Percentiles rank a stretch among this genome's conserved stretches.
phyloP scores from a whole-genome alignment of 1,140 invertebrate genomes.

The Eulimnadia texana region DNA sequence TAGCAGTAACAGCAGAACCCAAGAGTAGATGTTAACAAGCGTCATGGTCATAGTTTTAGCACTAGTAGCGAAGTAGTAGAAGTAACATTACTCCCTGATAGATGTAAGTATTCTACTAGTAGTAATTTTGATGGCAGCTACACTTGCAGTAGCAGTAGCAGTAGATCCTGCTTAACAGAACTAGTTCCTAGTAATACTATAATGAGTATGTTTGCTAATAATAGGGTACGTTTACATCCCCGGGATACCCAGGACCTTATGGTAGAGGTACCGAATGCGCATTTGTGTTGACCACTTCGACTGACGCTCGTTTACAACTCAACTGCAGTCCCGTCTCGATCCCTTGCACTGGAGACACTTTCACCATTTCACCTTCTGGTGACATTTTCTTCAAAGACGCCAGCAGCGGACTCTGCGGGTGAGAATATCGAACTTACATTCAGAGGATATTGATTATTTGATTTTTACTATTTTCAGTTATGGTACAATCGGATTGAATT shows the following conservation, averaged over 20 bases:
- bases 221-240: slow-evolving; percentile 24
- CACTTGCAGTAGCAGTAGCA: too few species aligned
- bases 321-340: slow-evolving; percentile 31
- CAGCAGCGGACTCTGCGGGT: slow-evolving; percentile 36
- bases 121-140: too few species aligned
- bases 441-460: neutral
- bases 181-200: too few species aligned
- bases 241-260: slow-evolving; percentile 34
- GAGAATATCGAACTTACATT: neutral
- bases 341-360: slow-evolving; percentile 34
- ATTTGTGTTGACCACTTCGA: slow-evolving; percentile 34
- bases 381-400: slow-evolving; percentile 29
- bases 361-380: slow-evolving; percentile 34
- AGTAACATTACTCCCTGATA: too few species aligned
- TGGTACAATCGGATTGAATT: slow-evolving; percentile 29
- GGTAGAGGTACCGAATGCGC: slow-evolving; percentile 28
- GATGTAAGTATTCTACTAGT: too few species aligned
- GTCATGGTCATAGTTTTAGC: too few species aligned
- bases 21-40: too few species aligned
- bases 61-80: too few species aligned
- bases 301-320: slow-evolving; percentile 30
- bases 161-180: too few species aligned
- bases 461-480: too few species aligned
- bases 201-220: too few species aligned
- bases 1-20: too few species aligned